Evolutionary conservation across 2,113 vertebrate genomes (phyloP), one percentile per base, ranked within the genome.

Genomic region (Pelobates fuscus): DNA sequence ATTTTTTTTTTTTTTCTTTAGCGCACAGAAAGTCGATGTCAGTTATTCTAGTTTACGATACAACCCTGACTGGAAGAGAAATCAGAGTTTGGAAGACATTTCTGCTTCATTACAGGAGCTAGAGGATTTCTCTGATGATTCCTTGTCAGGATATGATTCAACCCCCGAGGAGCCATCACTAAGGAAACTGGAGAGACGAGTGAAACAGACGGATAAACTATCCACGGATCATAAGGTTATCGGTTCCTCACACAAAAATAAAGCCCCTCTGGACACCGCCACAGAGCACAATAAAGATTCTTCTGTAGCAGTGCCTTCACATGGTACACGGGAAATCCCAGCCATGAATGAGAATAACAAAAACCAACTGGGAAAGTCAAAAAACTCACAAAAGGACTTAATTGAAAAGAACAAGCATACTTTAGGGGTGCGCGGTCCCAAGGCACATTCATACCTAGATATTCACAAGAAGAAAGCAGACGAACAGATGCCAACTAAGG

Each of bases 331-430:
- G 10, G 30, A 32, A 5, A 10, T 32, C 30, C 4, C 4, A 4
- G 4, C 30, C 30, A 10, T 32, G 30, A 32, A 4, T 4, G 30
- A 10, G 10, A 32, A 10, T 32, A 32, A 32, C 4, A 4, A 10
- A 5, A 32, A 32, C 4, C 4, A 32, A 32, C 4, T 5, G 10
- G 30, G 30, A 32, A 4, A 32, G 30, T 32, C 30, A 20, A 52
- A n/a, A 32, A 60, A 63, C 52, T 37, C 20, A 44, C 63, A 23
- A 87, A 85, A 85, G 57, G 82, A 94, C 79, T 91, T 95, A 49
- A 88, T 98, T 44, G 85, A 91, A 69, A 91, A 84, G 15, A 98
- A 98, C 80, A 97, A 92, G 69, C 61, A 5, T 60, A 96, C 94
- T 25, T 83, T 98, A 79, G 96, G 96, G 0, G 75, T 92, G 1